phyloP scores from a whole-genome alignment of 2,888 invertebrate genomes.

The Drosophila lutescens region DNA sequence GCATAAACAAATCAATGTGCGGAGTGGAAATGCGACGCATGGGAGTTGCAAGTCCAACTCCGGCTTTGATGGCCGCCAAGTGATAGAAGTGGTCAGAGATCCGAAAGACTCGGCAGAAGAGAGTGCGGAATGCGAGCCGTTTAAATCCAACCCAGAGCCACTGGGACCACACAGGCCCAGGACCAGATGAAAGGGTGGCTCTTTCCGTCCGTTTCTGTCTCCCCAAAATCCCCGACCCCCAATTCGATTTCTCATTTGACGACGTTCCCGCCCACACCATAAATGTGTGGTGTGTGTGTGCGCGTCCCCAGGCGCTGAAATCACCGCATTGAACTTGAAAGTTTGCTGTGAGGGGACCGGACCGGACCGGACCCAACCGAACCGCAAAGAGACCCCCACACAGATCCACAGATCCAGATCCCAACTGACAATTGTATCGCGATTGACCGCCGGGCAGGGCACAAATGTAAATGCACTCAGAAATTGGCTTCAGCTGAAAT shows the following conservation, averaged over 20 bases:
- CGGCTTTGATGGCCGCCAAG: conserved; percentile 54
- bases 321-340: conserved; percentile 72
- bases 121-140: conserved; percentile 16
- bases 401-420: conserved; percentile 33
- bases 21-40: conserved; percentile 49
- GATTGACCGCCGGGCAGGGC: conserved; percentile 72
- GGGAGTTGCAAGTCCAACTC: conserved; percentile 58
- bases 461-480: conserved; percentile 48
- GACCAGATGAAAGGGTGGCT: conserved; percentile 43
- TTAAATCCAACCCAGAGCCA: conserved; percentile 23
- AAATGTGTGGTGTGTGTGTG: conserved; percentile 54
- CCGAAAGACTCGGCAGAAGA: not conserved
- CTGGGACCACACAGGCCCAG: conserved; percentile 38
- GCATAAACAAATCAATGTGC: conserved; percentile 73
- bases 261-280: conserved; percentile 70
- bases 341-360: conserved; percentile 28
- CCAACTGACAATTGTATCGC: conserved; percentile 73
- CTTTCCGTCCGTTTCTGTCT: conserved; percentile 6
- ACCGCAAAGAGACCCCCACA: conserved; percentile 11
- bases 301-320: conserved; percentile 65
- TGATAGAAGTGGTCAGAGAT: conserved; percentile 48
- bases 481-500: conserved; percentile 45
- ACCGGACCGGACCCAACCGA: conserved; percentile 5
- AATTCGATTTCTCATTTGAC: conserved; percentile 77
- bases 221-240: conserved; percentile 8